Evolutionary conservation across 2,888 invertebrate species (phyloP).

Genomic region (Homarus gammarus): DNA sequence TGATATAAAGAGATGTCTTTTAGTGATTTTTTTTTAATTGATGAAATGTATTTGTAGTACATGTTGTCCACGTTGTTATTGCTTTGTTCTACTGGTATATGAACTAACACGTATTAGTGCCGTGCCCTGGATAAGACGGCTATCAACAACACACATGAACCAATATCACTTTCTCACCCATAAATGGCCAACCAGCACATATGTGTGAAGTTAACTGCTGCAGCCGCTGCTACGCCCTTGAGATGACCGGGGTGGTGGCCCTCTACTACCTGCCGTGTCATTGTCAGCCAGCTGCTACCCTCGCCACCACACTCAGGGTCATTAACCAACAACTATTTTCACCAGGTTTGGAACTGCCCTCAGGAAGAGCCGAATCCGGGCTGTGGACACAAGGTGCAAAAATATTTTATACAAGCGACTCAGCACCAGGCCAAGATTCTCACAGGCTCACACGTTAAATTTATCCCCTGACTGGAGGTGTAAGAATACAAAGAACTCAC

Average conservation of each 20-base stretch:
- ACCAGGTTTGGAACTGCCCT: conserved; percentile 69
- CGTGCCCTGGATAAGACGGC: background rate
- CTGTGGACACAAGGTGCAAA: conserved; percentile 52
- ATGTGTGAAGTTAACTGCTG: background rate
- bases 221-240: background rate
- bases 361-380: conserved; percentile 57
- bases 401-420: conserved; percentile 25
- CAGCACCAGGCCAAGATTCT: conserved; percentile 36
- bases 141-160: no score
- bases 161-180: no score
- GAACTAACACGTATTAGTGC: background rate
- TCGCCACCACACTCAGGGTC: background rate
- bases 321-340: conserved; percentile 47
- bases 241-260: background rate
- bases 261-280: no score
- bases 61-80: background rate
- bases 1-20: no score
- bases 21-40: no score
- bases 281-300: background rate
- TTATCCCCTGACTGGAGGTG: no score
- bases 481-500: no score
- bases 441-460: no score
- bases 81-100: background rate
- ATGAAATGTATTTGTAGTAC: no score
- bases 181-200: background rate